These are phyloP conservation scores for Raja brachyura DNA, from an alignment of 2,113 vertebrate genomes.

Conservation along the genomic window DNA sequence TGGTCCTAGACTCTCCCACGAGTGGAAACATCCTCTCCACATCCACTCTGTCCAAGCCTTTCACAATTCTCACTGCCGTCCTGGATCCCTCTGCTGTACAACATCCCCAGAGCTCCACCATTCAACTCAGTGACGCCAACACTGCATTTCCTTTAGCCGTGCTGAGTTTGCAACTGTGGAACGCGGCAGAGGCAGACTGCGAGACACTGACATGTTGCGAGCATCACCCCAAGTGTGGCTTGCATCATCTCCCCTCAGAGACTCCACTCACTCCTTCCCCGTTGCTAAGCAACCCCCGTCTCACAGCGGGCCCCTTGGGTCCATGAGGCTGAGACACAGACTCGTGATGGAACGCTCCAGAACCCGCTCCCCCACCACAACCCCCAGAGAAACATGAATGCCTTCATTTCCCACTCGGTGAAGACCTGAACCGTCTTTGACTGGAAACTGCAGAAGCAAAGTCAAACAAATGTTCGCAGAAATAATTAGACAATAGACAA, in stretches of 20 bases:
- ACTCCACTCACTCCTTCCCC: background rate
- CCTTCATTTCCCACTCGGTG: background rate
- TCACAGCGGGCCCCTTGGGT: background rate
- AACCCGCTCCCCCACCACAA: background rate
- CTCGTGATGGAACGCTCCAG: background rate
- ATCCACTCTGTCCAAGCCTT: no score
- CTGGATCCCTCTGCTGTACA: no score
- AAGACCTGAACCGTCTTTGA: background rate
- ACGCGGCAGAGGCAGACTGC: background rate
- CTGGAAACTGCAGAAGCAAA: background rate
- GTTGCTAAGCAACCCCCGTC: background rate
- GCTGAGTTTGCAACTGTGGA: background rate
- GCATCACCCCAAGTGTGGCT: background rate
- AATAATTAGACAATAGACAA: background rate
- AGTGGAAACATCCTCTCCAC: no score
- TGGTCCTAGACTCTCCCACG: no score
- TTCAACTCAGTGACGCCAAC: no score
- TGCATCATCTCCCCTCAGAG: background rate
- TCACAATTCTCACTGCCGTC: no score
- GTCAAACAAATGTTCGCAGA: background rate
- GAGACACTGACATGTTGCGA: background rate
- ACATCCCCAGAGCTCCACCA: no score
- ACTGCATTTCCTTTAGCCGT: background rate
- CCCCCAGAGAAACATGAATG: background rate
- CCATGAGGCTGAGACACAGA: background rate